Base-by-base conservation (phyloP, 2,888 invertebrate species). In the Dynastes grantii region DNA sequence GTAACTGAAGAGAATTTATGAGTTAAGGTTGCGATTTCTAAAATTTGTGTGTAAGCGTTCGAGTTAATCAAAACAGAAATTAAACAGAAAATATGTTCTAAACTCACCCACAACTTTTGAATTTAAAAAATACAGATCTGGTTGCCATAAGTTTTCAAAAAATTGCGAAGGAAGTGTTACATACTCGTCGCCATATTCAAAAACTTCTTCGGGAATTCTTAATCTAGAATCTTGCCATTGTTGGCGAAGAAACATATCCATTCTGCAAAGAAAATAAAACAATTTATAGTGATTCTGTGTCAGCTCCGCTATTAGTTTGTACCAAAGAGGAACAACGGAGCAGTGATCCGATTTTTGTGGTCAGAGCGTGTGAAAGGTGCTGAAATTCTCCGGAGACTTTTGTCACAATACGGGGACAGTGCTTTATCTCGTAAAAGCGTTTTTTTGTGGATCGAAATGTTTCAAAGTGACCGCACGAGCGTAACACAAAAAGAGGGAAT, bases 71-170 rank as follows among this genome's bases (percentile, higher is more conserved):
- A 22, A 58, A n/a, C 0, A 8, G 6, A 6, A 16, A 27, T 58
- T 0, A 22, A 22, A 5, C 53, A 53, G 13, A 58, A 58, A 3
- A 58, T 9, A 58, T n/a, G 8, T 58, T 58, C 22, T 22, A 58
- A 58, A 49, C 67, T 67, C 89, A 95, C 95, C 95, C 87, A 95
- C 94, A 71, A 95, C 93, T 91, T 96, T 95, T 1, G 96, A 95
- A 88, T 95, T 96, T 55, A 95, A 89, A 88, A 96, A 95, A 87
- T 95, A 96, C 37, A 95, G 94, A 89, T 96, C 96, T 0, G 96
- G 96, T 86, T 95, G 95, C 96, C 96, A 96, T n/a, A 96, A 90
- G 86, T 94, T 94, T 85, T 95, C 95, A 84, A 95, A 94, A 88
- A 95, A 95, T 87, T 94, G 94, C 53, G 95, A 93, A 11, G 95